Percentiles rank a stretch among this genome's conserved stretches.
These are phyloP conservation scores for Drosophila tani DNA, from an alignment of 1,140 invertebrate species.

Conservation along the genomic window DNA sequence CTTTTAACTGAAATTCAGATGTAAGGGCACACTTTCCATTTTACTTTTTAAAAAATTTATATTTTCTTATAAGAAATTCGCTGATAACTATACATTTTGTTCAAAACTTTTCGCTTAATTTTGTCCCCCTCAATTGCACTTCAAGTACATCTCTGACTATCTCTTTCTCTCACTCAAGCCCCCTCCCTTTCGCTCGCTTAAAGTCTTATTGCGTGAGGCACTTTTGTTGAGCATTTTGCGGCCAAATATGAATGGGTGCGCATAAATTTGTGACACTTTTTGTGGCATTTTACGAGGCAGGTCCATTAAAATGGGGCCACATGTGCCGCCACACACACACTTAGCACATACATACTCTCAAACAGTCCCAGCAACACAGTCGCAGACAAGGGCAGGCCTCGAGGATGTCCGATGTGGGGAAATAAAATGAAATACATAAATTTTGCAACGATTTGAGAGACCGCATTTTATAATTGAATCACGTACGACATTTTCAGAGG, in stretches of 20 bases:
- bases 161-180: background rate
- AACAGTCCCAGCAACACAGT: slow-evolving; percentile 16
- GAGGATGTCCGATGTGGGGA: slow-evolving; percentile 53
- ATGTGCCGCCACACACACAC: slow-evolving; percentile 54
- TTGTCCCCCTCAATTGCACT: slow-evolving; percentile 13
- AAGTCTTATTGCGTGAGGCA: slow-evolving; percentile 20
- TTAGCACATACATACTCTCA: slow-evolving; percentile 17
- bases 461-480: slow-evolving; percentile 85
- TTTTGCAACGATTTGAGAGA: slow-evolving; percentile 85
- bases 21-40: too few relatives aligned
- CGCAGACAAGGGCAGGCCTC: slow-evolving; percentile 34
- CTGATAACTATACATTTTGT: background rate
- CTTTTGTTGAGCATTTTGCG: slow-evolving; percentile 63
- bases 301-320: slow-evolving; percentile 80
- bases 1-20: background rate
- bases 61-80: background rate
- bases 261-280: slow-evolving; percentile 81
- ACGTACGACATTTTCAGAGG: slow-evolving; percentile 79
- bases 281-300: slow-evolving; percentile 76
- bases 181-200: slow-evolving; percentile 11
- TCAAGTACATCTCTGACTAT: slow-evolving; percentile 28
- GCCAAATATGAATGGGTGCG: slow-evolving; percentile 66
- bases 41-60: too few relatives aligned
- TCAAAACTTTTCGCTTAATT: background rate
- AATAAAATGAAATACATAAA: slow-evolving; percentile 85